Evolutionary conservation across 2,113 vertebrate species (phyloP).

Genomic region (Nasalis larvatus): DNA sequence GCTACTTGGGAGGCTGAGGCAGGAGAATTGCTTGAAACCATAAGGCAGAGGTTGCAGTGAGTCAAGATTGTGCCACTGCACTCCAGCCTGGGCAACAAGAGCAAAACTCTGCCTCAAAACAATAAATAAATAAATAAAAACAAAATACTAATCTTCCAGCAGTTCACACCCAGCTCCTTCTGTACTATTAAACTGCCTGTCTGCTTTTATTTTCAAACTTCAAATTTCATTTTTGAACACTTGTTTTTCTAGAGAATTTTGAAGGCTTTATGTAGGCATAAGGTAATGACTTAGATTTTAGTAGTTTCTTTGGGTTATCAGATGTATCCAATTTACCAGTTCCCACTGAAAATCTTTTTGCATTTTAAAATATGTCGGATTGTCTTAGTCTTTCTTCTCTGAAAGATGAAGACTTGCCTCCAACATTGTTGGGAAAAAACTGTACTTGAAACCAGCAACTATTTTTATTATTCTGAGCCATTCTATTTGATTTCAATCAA

Average conservation of each 20-base stretch:
- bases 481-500: slow-evolving; percentile 37
- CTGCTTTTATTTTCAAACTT: slow-evolving; percentile 46
- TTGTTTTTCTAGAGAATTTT: slow-evolving; percentile 52
- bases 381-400: neutral
- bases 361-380: slow-evolving; percentile 27
- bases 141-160: neutral
- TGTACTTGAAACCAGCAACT: neutral
- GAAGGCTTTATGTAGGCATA: neutral
- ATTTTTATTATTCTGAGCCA: slow-evolving; percentile 46
- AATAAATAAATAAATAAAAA: neutral
- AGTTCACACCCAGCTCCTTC: neutral
- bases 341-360: slow-evolving; percentile 37
- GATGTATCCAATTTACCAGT: neutral
- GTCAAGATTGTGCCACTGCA: too few relatives aligned
- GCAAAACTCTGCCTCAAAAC: too few relatives aligned
- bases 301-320: slow-evolving; percentile 18
- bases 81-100: too few relatives aligned
- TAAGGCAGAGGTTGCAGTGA: too few relatives aligned
- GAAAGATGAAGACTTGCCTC: slow-evolving; percentile 14
- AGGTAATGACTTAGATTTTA: slow-evolving; percentile 3
- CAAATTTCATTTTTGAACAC: slow-evolving; percentile 48
- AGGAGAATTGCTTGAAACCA: too few relatives aligned
- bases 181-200: slow-evolving; percentile 2
- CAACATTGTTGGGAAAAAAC: slow-evolving; percentile 19
- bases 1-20: too few relatives aligned